Evolutionary conservation across 1,140 invertebrate genomes (phyloP).

Genomic region (Ceratina australensis): DNA sequence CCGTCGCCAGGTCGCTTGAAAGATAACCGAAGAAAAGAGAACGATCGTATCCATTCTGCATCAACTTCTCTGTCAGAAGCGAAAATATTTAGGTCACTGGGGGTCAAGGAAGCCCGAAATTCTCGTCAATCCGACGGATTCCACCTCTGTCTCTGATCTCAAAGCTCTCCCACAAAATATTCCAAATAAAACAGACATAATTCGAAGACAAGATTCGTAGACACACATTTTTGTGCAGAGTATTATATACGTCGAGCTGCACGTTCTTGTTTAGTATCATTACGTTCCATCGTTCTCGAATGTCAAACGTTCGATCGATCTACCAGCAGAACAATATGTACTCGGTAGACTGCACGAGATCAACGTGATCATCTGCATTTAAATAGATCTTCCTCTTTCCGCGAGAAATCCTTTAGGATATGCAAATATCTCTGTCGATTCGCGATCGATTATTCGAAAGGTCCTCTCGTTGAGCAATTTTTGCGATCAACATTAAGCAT

Average conservation of each 20-base stretch:
- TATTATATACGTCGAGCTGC: no score
- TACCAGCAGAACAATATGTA: background rate
- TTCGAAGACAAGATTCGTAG: background rate
- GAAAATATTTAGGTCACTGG: constrained; percentile 33
- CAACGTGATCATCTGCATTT: constrained; percentile 7
- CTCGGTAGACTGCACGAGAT: background rate
- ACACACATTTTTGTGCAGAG: background rate
- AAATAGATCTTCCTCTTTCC: background rate
- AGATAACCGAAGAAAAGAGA: background rate
- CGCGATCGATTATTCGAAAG: background rate
- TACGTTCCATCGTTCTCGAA: background rate
- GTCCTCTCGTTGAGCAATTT: background rate
- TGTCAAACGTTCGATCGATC: background rate
- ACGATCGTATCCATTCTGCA: constrained; percentile 16
- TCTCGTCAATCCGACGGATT: background rate
- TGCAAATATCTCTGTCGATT: background rate
- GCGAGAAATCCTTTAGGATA: no score
- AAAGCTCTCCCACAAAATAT: background rate
- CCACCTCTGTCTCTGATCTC: background rate
- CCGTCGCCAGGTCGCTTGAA: constrained; percentile 12
- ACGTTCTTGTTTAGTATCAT: no score
- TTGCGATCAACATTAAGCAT: background rate
- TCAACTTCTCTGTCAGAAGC: background rate
- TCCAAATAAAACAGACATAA: background rate
- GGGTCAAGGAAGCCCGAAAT: constrained; percentile 21